Conservation (phyloP, 1,140 invertebrate species). For the Hylaeus anthracinus region DNA sequence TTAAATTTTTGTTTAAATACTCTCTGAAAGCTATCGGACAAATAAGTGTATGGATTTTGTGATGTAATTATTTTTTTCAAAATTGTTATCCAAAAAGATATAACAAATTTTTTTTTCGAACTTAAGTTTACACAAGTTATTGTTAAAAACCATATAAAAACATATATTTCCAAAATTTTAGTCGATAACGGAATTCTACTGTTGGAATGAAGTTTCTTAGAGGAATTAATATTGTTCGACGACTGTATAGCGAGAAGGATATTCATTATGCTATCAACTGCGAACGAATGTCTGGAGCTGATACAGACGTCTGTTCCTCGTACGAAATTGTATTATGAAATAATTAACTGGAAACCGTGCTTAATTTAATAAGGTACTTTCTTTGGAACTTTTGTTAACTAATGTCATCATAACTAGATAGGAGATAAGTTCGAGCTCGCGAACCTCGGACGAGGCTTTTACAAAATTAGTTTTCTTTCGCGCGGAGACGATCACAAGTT, state of each 20-base stretch:
- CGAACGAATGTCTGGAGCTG: background rate
- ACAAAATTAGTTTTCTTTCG: conserved; percentile 20
- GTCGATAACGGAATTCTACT: background rate
- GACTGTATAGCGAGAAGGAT: background rate
- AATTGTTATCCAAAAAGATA: too few relatives aligned
- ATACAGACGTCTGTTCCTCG: background rate
- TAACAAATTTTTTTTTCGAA: too few relatives aligned
- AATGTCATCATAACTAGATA: conserved; percentile 30
- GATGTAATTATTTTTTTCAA: too few relatives aligned
- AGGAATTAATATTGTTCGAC: background rate
- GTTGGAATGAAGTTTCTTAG: too few relatives aligned
- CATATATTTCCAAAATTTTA: too few relatives aligned
- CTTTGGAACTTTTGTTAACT: conserved; percentile 18
- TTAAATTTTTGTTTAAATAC: too few relatives aligned
- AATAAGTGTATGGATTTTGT: too few relatives aligned
- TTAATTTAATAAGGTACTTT: conserved; percentile 20
- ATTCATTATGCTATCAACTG: background rate
- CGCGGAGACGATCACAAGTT: background rate
- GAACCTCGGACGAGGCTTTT: conserved; percentile 3
- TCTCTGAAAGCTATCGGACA: too few relatives aligned
- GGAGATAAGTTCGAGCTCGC: background rate
- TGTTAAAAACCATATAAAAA: too few relatives aligned
- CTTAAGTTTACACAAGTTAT: too few relatives aligned
- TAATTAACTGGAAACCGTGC: conserved; percentile 21
- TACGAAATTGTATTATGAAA: conserved; percentile 16